A percentile compares a stretch with the other conserved stretches of the same genome.
These are phyloP conservation scores for Hassar affinis DNA, from an alignment of 2,113 vertebrate species.

Conservation along the genomic window DNA sequence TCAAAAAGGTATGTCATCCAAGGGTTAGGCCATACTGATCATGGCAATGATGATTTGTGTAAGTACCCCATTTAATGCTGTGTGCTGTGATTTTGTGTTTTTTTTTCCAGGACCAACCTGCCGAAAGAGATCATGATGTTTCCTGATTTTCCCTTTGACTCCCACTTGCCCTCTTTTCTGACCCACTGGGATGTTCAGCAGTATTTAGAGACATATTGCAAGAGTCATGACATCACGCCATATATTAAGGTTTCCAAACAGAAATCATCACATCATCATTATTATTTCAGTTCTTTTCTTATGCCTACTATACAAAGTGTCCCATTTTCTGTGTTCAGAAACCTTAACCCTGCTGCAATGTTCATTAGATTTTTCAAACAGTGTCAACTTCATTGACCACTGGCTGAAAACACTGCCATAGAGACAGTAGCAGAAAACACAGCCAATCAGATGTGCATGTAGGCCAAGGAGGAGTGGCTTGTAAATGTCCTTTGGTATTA, in stretches of 20 bases:
- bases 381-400: conserved; percentile 27
- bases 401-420: conserved; percentile 24
- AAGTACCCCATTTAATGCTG: not conserved
- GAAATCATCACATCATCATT: not conserved
- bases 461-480: conserved; percentile 21
- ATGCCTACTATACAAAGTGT: not conserved
- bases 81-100: not conserved
- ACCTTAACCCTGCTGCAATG: not conserved
- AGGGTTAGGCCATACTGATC: not conserved
- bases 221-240: conserved; percentile 58
- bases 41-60: not conserved
- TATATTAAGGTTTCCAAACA: conserved; percentile 67
- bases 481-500: conserved; percentile 41
- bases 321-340: not conserved
- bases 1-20: not conserved
- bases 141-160: conserved; percentile 76
- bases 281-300: too few relatives aligned
- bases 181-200: conserved; percentile 70
- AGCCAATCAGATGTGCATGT: conserved; percentile 8
- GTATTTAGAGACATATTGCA: conserved; percentile 74
- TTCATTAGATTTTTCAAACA: not conserved
- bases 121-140: conserved; percentile 84
- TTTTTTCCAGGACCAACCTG: conserved; percentile 74
- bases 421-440: conserved; percentile 31
- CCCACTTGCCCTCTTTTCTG: conserved; percentile 72